Evolutionary conservation across 2,113 vertebrate genomes (phyloP).

Genomic region (Ptilorrhoa leucosticta): DNA sequence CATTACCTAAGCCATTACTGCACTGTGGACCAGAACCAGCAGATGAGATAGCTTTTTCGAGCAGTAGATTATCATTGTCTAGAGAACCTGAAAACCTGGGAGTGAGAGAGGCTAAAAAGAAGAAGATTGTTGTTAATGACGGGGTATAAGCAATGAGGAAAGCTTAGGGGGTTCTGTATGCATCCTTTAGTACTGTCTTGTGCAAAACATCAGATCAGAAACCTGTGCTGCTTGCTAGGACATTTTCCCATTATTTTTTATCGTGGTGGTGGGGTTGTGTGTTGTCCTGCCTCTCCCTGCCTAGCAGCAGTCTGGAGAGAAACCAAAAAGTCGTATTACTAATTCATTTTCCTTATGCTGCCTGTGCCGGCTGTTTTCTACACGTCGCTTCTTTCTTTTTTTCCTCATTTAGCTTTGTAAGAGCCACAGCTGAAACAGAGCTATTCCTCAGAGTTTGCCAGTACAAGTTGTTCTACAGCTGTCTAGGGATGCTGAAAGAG

Average conservation of each 20-base stretch:
- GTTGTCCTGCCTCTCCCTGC: background rate
- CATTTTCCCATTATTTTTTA: background rate
- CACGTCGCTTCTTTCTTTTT: background rate
- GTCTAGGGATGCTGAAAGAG: background rate
- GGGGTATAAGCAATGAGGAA: background rate
- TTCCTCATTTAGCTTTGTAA: background rate
- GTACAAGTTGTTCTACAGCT: constrained; percentile 33
- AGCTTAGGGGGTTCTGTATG: background rate
- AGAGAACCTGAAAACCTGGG: background rate
- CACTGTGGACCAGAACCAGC: background rate
- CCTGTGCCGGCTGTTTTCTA: background rate
- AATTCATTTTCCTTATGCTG: background rate
- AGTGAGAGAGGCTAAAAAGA: background rate
- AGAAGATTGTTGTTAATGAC: background rate
- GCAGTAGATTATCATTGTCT: background rate
- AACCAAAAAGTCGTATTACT: background rate
- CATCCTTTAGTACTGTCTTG: background rate
- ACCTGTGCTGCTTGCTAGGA: background rate
- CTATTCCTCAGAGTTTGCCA: background rate
- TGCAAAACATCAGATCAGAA: background rate
- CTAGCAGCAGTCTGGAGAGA: background rate
- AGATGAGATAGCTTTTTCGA: background rate
- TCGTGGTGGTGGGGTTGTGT: fast-evolving
- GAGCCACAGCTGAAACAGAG: background rate
- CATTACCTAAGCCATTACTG: background rate